phyloP scores from a whole-genome alignment of 2,113 vertebrate genomes.

The Tapirus terrestris region DNA sequence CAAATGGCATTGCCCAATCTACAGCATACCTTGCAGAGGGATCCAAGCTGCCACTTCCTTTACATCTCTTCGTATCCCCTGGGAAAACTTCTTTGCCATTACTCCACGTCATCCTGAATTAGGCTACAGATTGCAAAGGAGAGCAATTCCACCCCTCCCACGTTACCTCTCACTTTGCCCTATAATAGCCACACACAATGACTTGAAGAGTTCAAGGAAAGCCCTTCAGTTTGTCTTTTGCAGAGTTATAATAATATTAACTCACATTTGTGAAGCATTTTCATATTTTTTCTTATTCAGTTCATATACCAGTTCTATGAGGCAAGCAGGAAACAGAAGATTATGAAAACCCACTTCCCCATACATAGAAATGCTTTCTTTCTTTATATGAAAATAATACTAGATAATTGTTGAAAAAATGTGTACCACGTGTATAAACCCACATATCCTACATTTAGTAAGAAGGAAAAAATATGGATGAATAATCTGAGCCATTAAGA shows the following conservation, averaged over 20 bases:
- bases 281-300: neutral
- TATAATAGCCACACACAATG: fast-evolving
- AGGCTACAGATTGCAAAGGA: neutral
- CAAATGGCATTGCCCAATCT: neutral
- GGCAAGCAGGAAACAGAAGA: neutral
- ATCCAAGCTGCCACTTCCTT: slow-evolving; percentile 54
- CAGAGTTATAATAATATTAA: neutral
- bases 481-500: neutral
- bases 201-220: neutral
- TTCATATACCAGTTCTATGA: neutral
- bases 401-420: slow-evolving; percentile 12
- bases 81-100: slow-evolving; percentile 17
- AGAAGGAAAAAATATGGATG: neutral
- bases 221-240: neutral
- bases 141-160: fast-evolving
- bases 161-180: neutral
- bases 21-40: neutral
- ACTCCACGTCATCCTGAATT: fast-evolving
- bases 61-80: neutral
- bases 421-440: neutral
- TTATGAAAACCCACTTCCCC: neutral
- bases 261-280: neutral
- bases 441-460: neutral
- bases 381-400: neutral
- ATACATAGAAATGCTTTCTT: neutral